Percentiles rank a stretch among this genome's conserved stretches.
phyloP scores from a whole-genome alignment of 2,113 vertebrate genomes.

The Oncorhynchus tshawytscha region DNA sequence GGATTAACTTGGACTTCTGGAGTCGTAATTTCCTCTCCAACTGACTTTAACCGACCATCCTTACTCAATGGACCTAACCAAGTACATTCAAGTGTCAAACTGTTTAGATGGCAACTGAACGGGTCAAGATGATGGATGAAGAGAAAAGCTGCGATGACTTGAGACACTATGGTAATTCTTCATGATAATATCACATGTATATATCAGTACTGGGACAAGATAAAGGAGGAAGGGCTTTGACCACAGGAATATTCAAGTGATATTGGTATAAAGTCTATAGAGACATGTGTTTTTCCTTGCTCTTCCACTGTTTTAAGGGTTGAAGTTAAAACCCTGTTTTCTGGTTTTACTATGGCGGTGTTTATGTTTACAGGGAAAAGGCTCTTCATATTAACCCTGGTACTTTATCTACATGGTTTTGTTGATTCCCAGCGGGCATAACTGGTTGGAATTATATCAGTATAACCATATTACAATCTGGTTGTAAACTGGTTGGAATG shows the following conservation, averaged over 20 bases:
- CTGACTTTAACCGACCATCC: constrained; percentile 12
- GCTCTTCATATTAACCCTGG: constrained; percentile 19
- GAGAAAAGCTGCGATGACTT: constrained; percentile 19
- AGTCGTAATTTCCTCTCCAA: constrained; percentile 33
- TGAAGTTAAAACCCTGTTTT: constrained; percentile 26
- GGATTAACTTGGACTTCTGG: constrained; percentile 35
- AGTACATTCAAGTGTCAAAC: constrained; percentile 19
- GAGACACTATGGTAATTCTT: constrained; percentile 17
- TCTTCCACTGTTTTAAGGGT: constrained; percentile 34
- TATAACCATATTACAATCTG: too few species aligned
- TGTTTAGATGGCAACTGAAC: constrained; percentile 24
- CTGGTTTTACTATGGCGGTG: constrained; percentile 57
- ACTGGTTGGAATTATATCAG: too few species aligned
- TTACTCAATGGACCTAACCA: constrained; percentile 31
- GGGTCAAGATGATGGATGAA: constrained; percentile 19
- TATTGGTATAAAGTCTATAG: constrained; percentile 26
- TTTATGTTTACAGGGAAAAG: constrained; percentile 62
- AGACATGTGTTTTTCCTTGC: constrained; percentile 24
- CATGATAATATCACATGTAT: constrained; percentile 19
- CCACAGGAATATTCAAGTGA: constrained; percentile 17
- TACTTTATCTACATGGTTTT: constrained; percentile 31
- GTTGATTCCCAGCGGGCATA: constrained; percentile 4
- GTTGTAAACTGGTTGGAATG: too few species aligned
- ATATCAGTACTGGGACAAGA: constrained; percentile 28
- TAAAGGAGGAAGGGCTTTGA: constrained; percentile 13